phyloP scores from a whole-genome alignment of 2,888 invertebrate species.

The Eueremaeus valkanovi region DNA sequence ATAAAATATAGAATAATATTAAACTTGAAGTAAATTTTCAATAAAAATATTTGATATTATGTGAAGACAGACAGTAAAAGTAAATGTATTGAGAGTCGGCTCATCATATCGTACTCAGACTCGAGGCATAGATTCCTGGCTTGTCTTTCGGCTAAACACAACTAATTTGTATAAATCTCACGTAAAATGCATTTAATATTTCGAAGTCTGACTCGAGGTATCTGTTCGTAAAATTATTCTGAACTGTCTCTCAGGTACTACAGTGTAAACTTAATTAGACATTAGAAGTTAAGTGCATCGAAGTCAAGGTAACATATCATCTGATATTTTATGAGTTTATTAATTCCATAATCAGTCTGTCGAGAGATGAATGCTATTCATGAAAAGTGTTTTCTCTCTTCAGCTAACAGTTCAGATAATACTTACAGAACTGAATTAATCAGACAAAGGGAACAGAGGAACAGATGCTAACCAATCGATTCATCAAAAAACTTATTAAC shows the following conservation, averaged over 20 bases:
- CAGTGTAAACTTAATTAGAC: not conserved
- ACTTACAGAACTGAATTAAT: not conserved
- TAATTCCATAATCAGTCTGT: slow-evolving; percentile 26
- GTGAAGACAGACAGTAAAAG: too few relatives aligned
- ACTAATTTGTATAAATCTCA: slow-evolving; percentile 21
- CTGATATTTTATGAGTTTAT: slow-evolving; percentile 18
- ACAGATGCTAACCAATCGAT: not conserved
- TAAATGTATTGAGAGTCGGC: not conserved
- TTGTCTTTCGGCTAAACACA: not conserved
- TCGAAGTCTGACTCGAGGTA: slow-evolving; percentile 6
- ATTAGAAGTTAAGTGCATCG: not conserved
- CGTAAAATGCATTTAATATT: not conserved
- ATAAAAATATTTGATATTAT: too few relatives aligned
- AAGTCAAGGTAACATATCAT: slow-evolving; percentile 7
- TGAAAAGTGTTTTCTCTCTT: too few relatives aligned
- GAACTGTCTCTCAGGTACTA: not conserved
- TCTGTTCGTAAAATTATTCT: slow-evolving; percentile 18
- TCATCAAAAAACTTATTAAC: not conserved
- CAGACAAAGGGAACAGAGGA: not conserved
- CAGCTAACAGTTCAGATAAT: too few relatives aligned
- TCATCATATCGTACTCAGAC: not conserved
- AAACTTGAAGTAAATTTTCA: too few relatives aligned
- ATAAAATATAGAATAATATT: too few relatives aligned
- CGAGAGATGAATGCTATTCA: not conserved
- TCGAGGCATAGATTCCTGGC: not conserved